A percentile compares a stretch with the other conserved stretches of the same genome.
These are phyloP conservation scores for Cetonia aurata DNA, from an alignment of 2,888 invertebrate species.

Conservation along the genomic window DNA sequence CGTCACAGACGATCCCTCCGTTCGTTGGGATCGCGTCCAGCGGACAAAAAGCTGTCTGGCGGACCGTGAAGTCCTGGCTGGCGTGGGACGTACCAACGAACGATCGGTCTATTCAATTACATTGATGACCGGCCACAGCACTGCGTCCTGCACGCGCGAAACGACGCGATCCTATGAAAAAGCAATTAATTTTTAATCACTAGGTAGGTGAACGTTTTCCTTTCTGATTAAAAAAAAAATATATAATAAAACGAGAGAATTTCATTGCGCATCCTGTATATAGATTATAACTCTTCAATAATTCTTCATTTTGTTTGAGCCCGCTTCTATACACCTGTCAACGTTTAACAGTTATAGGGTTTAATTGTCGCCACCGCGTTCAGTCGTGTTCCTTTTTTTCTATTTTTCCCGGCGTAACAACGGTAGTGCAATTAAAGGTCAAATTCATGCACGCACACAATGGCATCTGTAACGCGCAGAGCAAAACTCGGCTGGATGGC, in stretches of 20 bases:
- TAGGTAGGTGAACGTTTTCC: not conserved
- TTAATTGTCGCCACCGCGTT: conserved; percentile 3
- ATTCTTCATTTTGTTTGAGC: too few species aligned
- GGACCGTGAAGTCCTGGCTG: conserved; percentile 50
- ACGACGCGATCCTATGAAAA: conserved; percentile 32
- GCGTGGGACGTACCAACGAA: conserved; percentile 8
- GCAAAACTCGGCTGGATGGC: conserved; percentile 2
- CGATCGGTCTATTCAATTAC: conserved; percentile 35
- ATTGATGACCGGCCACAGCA: conserved; percentile 32
- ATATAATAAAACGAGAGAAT: not conserved
- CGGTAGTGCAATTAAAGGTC: conserved; percentile 21
- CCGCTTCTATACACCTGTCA: not conserved
- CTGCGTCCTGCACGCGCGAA: conserved; percentile 15
- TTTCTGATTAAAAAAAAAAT: not conserved
- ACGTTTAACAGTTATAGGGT: conserved; percentile 12
- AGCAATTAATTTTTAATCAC: conserved; percentile 33
- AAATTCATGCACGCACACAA: conserved; percentile 1
- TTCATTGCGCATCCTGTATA: too few species aligned
- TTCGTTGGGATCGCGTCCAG: conserved; percentile 19
- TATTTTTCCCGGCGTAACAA: conserved; percentile 20
- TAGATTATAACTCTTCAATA: too few species aligned
- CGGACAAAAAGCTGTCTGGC: conserved; percentile 54
- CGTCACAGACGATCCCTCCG: conserved; percentile 24
- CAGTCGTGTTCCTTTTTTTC: conserved; percentile 5
- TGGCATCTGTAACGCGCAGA: not conserved